Evolutionary conservation across 2,888 invertebrate genomes (phyloP).

Genomic region (Neria commutata): DNA sequence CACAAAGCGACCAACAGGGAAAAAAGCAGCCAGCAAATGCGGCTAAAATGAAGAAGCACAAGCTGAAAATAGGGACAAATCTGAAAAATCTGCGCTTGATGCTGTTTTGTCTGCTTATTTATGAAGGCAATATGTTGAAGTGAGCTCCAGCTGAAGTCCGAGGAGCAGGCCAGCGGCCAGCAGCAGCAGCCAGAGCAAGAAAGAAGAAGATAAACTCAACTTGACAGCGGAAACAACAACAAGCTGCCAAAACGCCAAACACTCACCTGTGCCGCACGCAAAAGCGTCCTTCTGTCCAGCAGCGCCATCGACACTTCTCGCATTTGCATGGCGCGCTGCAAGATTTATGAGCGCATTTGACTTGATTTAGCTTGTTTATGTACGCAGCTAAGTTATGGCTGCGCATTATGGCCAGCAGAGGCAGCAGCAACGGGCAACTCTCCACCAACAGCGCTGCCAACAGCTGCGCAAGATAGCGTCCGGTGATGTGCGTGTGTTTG

Average conservation of each 20-base stretch:
- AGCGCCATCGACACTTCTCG: conserved; percentile 10
- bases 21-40: too few relatives aligned
- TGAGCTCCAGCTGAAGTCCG: too few relatives aligned
- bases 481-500: too few relatives aligned
- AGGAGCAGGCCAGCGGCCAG: too few relatives aligned
- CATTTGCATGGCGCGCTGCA: conserved; percentile 32
- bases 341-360: conserved; percentile 58
- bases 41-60: too few relatives aligned
- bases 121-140: neutral
- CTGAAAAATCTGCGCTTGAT: too few relatives aligned
- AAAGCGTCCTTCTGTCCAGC: neutral
- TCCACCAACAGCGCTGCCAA: too few relatives aligned
- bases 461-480: too few relatives aligned
- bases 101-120: conserved; percentile 4
- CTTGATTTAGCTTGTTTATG: conserved; percentile 60
- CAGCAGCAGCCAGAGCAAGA: conserved; percentile 10
- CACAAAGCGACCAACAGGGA: neutral
- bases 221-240: neutral
- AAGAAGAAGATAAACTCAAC: conserved; percentile 1
- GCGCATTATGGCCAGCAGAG: conserved; percentile 43
- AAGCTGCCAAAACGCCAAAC: neutral
- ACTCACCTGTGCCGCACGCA: neutral
- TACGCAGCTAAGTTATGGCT: conserved; percentile 50
- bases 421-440: too few relatives aligned
- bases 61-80: too few relatives aligned